Percentiles rank a stretch among this genome's conserved stretches.
phyloP scores from a whole-genome alignment of 2,113 vertebrate species.

The Bambusicola thoracicus region DNA sequence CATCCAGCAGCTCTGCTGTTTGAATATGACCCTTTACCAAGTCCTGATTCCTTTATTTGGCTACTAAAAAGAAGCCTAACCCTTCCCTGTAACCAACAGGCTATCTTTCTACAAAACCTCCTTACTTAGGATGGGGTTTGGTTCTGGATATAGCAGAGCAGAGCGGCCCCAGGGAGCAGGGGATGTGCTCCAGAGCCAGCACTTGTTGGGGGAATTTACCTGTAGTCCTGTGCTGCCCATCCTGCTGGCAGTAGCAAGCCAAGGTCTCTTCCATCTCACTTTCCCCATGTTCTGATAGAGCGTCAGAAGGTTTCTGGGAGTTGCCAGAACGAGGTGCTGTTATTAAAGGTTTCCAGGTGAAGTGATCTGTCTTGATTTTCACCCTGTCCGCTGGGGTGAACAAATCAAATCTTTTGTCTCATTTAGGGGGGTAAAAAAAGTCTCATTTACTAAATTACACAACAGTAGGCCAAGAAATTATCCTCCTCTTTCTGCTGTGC shows the following conservation, averaged over 20 bases:
- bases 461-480: conserved; percentile 20
- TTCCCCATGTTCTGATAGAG: neutral
- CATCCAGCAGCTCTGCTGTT: neutral
- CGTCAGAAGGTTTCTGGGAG: conserved; percentile 12
- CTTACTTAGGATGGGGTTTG: neutral
- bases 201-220: neutral
- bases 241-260: neutral
- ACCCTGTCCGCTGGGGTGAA: neutral
- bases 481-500: conserved; percentile 9
- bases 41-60: neutral
- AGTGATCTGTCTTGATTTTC: conserved; percentile 54
- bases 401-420: conserved; percentile 47
- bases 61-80: neutral
- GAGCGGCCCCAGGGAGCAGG: too few species aligned
- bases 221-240: neutral
- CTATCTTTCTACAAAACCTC: neutral
- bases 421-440: neutral
- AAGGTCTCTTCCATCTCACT: neutral
- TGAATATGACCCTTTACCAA: rapidly evolving
- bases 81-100: neutral
- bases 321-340: neutral
- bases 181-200: rapidly evolving
- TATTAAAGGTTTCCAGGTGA: conserved; percentile 56
- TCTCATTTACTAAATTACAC: conserved; percentile 29
- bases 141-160: neutral